Evolutionary conservation across 2,888 invertebrate genomes (phyloP).

Genomic region (Aleiodes alternator): DNA sequence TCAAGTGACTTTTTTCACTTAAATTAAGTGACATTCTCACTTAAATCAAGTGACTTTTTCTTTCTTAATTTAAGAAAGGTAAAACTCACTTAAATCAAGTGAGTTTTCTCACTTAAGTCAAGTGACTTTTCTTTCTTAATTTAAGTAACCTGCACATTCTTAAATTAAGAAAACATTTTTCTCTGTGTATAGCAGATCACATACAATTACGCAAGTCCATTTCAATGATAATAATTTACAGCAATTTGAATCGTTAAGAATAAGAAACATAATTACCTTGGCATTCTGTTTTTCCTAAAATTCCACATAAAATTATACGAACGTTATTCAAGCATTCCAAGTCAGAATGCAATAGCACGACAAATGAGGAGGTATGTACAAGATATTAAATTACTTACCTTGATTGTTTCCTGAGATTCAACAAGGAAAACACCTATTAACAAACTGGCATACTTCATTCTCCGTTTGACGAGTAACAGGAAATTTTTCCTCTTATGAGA

Average conservation of each 20-base stretch:
- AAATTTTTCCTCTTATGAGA: slow-evolving; percentile 13
- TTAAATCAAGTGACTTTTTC: too few species aligned
- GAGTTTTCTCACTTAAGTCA: too few species aligned
- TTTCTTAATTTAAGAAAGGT: too few species aligned
- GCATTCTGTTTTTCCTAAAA: slow-evolving; percentile 18
- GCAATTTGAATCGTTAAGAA: slow-evolving; percentile 13
- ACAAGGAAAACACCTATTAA: slow-evolving; percentile 22
- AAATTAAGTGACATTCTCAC: too few species aligned
- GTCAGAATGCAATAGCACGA: slow-evolving; percentile 23
- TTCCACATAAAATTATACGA: slow-evolving; percentile 2
- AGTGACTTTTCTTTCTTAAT: too few species aligned
- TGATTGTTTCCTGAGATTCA: slow-evolving; percentile 13
- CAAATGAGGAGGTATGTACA: slow-evolving; percentile 31
- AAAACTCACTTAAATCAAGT: too few species aligned
- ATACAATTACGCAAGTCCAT: too few species aligned
- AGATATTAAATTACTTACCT: slow-evolving; percentile 7
- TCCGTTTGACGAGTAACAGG: slow-evolving; percentile 1
- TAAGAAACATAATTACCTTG: neutral
- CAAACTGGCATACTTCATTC: slow-evolving; percentile 29
- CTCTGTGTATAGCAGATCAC: too few species aligned
- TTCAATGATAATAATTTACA: neutral
- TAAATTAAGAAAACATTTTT: too few species aligned
- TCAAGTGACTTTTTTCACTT: too few species aligned
- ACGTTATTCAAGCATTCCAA: slow-evolving; percentile 18
- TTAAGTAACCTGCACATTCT: too few species aligned